phyloP scores from a whole-genome alignment of 2,888 invertebrate species.

The Xestia sexstrigata region DNA sequence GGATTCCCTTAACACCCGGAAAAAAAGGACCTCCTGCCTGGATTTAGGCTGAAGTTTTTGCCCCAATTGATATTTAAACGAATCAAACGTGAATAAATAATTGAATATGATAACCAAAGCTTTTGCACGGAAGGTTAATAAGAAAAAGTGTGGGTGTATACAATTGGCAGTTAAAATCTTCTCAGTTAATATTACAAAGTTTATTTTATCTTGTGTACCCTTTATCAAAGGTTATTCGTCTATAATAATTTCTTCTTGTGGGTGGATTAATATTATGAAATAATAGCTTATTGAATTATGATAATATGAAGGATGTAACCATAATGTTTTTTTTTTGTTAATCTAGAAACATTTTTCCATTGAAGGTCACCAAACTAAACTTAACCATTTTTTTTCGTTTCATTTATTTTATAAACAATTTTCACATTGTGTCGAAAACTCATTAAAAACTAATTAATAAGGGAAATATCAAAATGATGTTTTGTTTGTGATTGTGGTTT shows the following conservation, averaged over 20 bases:
- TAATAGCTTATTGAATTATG: neutral
- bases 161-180: neutral
- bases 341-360: too few species aligned
- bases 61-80: neutral
- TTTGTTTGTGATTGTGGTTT: neutral
- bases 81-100: neutral
- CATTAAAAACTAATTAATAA: too few species aligned
- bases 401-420: too few species aligned
- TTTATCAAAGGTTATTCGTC: constrained; percentile 19
- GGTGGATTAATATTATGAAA: neutral
- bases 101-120: neutral
- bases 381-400: too few species aligned
- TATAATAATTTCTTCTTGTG: neutral
- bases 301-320: neutral
- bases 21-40: neutral
- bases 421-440: too few species aligned
- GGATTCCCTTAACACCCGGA: too few species aligned
- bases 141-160: constrained; percentile 1
- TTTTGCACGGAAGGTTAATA: neutral
- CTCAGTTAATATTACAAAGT: neutral
- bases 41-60: neutral
- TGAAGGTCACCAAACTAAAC: too few species aligned
- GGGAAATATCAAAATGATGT: too few species aligned
- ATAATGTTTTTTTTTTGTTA: neutral
- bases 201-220: constrained; percentile 5